Evolutionary conservation across 2,888 invertebrate genomes (phyloP), one percentile per base, ranked within the genome.

Genomic region (Miltochrista miniata): DNA sequence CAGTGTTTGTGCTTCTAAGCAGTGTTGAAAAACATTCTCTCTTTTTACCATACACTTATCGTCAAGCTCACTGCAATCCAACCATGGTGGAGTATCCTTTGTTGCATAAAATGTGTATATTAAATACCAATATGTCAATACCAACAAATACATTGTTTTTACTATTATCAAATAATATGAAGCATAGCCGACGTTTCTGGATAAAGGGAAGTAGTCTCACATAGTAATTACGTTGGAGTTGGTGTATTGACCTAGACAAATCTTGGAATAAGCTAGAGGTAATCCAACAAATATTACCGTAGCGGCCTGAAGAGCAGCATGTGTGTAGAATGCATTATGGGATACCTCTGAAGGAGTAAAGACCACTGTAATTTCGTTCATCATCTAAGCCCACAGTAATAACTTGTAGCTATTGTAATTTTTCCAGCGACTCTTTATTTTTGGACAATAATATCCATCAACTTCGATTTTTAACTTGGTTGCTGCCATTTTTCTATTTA

Each of bases 171-270:
- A 60, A 63, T 74, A 85, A 36, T 83, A 67, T 31, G 79, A 69
- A 10, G 79, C 85, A 47, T 81, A 85, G 31, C 87, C 87, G 42
- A 85, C 68, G 37, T 83, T 72, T 9, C 79, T 79, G 24, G 90
- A 80, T 24, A 90, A 57, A 1, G 90, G 90, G 45, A 83, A 85
- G 54, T 78, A 88, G 56, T 90, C 73, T 89, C 89, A 91, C 71
- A 83, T 76, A 11, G 81, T 70, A 43, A 89, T 64, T 14, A 78
- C 65, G 64, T 79, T 72, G 55, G 81, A 78, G 56, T 86, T 87
- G 9, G 87, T 84, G 50, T 90, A 91, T 56, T 90, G 90, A 33
- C 83, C 81, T 41, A 91, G 59, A 64, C 84, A 85, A 59, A 90
- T 81, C 64, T 90, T 88, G 12, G 89, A 87, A 69, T 87, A 90